Conservation (phyloP, 1,140 invertebrate species). For the Agrypnia vestita region DNA sequence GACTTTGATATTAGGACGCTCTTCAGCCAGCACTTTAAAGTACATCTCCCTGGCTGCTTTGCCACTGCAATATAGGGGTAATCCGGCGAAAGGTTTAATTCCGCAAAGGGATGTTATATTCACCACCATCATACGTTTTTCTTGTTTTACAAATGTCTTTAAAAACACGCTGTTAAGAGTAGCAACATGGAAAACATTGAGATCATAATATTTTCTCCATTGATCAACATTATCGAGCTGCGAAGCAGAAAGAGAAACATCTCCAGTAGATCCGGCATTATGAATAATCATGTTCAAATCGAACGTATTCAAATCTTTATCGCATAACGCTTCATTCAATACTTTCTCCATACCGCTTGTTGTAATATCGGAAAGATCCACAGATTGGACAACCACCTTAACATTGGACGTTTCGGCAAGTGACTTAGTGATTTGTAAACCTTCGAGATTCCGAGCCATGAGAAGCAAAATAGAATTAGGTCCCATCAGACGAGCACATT, state of each 20-base stretch:
- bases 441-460: constrained; percentile 80
- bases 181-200: constrained; percentile 87
- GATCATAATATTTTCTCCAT: constrained; percentile 81
- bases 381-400: constrained; percentile 71
- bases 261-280: constrained; percentile 92
- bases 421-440: constrained; percentile 77
- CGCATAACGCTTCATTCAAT: constrained; percentile 67
- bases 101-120: constrained; percentile 92
- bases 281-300: constrained; percentile 86
- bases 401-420: constrained; percentile 73
- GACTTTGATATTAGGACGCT: constrained; percentile 84
- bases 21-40: constrained; percentile 88
- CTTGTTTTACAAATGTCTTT: constrained; percentile 76
- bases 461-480: constrained; percentile 82
- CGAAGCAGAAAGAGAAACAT: constrained; percentile 76
- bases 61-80: constrained; percentile 88
- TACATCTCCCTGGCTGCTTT: constrained; percentile 95
- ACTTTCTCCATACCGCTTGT: constrained; percentile 70
- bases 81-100: constrained; percentile 82
- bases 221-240: constrained; percentile 76
- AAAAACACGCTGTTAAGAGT: constrained; percentile 86
- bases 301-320: constrained; percentile 72
- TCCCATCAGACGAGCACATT: constrained; percentile 77
- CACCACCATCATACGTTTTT: constrained; percentile 76
- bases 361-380: constrained; percentile 75